These are phyloP conservation scores for Lordiphosa fenestrarum DNA, from an alignment of 2,888 invertebrate genomes.

Conservation along the genomic window DNA sequence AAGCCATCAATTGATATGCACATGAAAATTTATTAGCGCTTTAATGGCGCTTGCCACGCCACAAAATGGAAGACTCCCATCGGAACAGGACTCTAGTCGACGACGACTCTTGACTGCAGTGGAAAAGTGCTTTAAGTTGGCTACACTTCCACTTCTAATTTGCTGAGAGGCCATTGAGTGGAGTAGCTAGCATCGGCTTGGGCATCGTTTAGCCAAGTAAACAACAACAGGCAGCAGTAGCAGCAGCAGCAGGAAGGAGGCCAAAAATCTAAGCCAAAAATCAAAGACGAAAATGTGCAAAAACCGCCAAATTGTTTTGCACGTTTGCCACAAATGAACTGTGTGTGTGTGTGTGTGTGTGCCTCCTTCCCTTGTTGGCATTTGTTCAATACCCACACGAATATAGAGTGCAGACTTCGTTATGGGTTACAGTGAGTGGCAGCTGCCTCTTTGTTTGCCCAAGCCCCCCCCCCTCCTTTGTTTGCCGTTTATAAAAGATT, in stretches of 20 bases:
- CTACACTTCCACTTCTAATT: slow-evolving; percentile 7
- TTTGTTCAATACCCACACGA: slow-evolving; percentile 4
- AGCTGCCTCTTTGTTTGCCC: slow-evolving; percentile 11
- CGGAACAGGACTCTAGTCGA: slow-evolving; percentile 1
- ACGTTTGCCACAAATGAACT: slow-evolving; percentile 4
- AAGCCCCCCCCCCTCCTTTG: slow-evolving; percentile 26
- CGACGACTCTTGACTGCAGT: slow-evolving; percentile 7
- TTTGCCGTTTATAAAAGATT: slow-evolving; percentile 59
- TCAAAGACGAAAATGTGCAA: slow-evolving; percentile 5
- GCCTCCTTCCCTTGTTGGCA: slow-evolving; percentile 2
- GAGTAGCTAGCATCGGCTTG: neutral
- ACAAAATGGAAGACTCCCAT: slow-evolving; percentile 12
- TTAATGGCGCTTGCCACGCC: slow-evolving; percentile 34
- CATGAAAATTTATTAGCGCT: slow-evolving; percentile 46
- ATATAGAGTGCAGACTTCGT: slow-evolving; percentile 1
- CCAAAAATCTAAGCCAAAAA: slow-evolving; percentile 4
- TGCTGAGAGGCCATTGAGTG: slow-evolving; percentile 3
- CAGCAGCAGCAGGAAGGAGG: neutral
- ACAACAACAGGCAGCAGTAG: neutral
- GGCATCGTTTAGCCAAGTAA: neutral
- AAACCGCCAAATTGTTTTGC: slow-evolving; percentile 6
- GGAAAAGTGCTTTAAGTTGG: slow-evolving; percentile 3
- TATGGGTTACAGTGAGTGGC: slow-evolving; percentile 6
- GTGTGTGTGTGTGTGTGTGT: neutral
- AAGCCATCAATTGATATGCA: slow-evolving; percentile 44